Conservation (phyloP, 2,113 vertebrate species). For the Nipponia nippon region DNA sequence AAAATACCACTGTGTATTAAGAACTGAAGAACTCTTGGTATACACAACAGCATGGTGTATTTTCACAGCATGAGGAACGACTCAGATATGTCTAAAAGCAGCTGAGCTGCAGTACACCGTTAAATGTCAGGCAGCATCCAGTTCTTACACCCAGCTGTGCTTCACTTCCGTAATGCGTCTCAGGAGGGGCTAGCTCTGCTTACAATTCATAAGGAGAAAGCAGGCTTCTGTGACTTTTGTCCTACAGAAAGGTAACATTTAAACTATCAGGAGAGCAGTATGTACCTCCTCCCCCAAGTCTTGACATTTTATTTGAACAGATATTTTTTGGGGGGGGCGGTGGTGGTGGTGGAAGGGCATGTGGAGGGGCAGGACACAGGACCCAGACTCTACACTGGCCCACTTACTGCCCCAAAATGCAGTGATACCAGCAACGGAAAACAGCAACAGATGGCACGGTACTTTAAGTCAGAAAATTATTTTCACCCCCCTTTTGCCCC, state of each 20-base stretch:
- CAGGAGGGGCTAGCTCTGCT: not conserved
- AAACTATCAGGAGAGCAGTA: not conserved
- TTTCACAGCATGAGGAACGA: not conserved
- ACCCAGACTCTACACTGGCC: not conserved
- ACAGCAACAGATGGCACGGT: not conserved
- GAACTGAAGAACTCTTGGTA: not conserved
- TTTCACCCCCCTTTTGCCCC: not conserved
- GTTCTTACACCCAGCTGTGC: not conserved
- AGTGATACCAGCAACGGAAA: not conserved
- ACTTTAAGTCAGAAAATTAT: not conserved
- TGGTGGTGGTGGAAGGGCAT: too few relatives aligned
- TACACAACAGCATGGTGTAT: not conserved
- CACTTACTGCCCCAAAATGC: not conserved
- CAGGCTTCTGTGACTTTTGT: not conserved
- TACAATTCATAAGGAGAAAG: not conserved
- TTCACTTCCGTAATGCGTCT: not conserved
- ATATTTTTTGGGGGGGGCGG: not conserved
- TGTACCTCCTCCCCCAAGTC: fast-evolving
- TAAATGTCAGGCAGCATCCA: not conserved
- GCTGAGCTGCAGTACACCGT: not conserved
- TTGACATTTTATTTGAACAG: not conserved
- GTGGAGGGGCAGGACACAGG: too few relatives aligned
- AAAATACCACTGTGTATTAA: not conserved
- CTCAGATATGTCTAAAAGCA: not conserved
- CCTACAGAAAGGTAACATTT: not conserved